Percentiles rank a stretch among this genome's conserved stretches.
phyloP scores from a whole-genome alignment of 2,113 vertebrate genomes.

The Solea senegalensis region DNA sequence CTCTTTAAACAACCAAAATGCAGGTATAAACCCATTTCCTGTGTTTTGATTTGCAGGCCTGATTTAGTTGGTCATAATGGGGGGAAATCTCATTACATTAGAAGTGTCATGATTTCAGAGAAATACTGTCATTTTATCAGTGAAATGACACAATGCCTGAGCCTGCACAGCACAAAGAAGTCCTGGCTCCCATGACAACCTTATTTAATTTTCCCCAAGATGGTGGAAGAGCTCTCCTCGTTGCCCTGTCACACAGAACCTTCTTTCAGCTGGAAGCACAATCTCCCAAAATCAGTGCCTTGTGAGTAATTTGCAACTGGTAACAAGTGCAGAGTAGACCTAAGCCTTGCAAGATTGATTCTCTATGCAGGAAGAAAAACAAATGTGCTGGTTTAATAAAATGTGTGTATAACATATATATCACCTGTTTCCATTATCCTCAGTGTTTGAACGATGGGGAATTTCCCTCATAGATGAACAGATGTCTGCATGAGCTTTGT shows the following conservation, averaged over 20 bases:
- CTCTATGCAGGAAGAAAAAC: no score
- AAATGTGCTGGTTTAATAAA: no score
- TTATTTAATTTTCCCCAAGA: conserved; percentile 6
- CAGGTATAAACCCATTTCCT: background rate
- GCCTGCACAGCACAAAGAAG: background rate
- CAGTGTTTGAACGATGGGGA: no score
- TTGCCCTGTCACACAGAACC: background rate
- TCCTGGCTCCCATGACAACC: conserved; percentile 24
- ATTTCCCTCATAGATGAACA: no score
- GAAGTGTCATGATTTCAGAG: background rate
- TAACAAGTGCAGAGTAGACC: background rate
- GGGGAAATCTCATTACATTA: conserved; percentile 10
- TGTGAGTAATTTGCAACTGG: no score
- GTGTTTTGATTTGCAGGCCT: background rate
- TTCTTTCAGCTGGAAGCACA: background rate
- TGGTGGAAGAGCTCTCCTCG: background rate
- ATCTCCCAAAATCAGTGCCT: background rate
- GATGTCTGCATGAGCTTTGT: no score
- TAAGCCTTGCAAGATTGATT: no score
- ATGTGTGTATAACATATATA: no score
- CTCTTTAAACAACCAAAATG: background rate
- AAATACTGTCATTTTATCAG: background rate
- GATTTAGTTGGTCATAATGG: background rate
- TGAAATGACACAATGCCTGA: background rate
- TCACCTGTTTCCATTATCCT: no score